Evolutionary conservation across 2,113 vertebrate genomes (phyloP).

Genomic region (Aramus guarauna): DNA sequence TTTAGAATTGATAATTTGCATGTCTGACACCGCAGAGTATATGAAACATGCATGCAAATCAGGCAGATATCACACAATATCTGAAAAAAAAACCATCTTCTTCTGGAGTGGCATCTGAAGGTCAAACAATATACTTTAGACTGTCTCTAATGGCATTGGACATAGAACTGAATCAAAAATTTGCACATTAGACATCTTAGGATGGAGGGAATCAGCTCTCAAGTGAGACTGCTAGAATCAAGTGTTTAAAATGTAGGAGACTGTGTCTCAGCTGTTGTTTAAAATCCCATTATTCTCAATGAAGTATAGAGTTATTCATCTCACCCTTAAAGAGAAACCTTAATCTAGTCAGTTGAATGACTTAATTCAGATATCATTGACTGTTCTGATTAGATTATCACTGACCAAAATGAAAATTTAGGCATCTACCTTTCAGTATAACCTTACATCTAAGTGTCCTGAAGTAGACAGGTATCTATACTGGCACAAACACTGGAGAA

Average conservation of each 20-base stretch:
- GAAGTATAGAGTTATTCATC: not conserved
- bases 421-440: not conserved
- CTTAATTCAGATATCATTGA: not conserved
- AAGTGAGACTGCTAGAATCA: not conserved
- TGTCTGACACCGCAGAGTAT: not conserved
- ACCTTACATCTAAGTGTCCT: not conserved
- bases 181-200: not conserved
- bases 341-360: not conserved
- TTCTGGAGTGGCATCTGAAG: not conserved
- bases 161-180: not conserved
- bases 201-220: not conserved
- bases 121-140: not conserved
- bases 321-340: not conserved
- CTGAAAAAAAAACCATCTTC: not conserved
- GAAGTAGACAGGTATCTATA: not conserved
- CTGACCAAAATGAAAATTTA: not conserved
- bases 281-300: not conserved
- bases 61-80: not conserved
- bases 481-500: not conserved
- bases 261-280: not conserved
- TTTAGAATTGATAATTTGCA: not conserved
- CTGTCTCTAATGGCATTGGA: not conserved
- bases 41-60: not conserved
- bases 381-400: not conserved
- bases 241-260: not conserved